Percentiles rank a stretch among this genome's conserved stretches.
Evolutionary conservation across 2,113 vertebrate species (phyloP).

Genomic region (Ginglymostoma cirratum): DNA sequence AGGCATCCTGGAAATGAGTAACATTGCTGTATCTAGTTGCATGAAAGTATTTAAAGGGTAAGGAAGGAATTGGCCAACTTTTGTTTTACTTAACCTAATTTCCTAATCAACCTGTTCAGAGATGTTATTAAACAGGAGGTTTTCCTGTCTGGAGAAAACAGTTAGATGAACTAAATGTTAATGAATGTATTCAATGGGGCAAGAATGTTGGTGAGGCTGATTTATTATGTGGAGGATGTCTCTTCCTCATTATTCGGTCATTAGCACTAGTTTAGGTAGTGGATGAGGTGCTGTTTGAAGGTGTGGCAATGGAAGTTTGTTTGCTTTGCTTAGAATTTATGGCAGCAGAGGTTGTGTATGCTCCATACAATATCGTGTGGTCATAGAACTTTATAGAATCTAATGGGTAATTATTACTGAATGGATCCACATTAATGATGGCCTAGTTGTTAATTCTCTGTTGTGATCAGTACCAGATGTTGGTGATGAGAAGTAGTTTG

Average conservation of each 20-base stretch:
- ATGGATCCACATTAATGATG: background rate
- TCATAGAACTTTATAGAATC: background rate
- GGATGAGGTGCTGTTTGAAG: background rate
- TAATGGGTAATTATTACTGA: background rate
- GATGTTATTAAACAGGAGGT: no score
- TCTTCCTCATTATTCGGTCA: background rate
- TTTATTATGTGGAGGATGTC: background rate
- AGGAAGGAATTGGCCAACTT: no score
- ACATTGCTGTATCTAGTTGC: no score
- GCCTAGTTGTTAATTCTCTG: background rate
- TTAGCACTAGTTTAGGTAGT: background rate
- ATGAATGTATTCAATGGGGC: background rate
- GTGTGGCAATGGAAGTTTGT: background rate
- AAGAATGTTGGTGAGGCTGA: background rate
- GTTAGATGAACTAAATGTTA: background rate
- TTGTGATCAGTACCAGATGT: background rate
- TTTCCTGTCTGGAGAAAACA: no score
- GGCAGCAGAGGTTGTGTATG: background rate
- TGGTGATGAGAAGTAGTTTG: background rate
- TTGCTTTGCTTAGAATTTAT: background rate
- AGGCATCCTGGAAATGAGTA: no score
- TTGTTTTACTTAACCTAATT: no score
- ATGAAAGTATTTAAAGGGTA: no score
- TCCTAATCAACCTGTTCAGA: no score
- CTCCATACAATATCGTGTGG: background rate